phyloP scores from a whole-genome alignment of 2,888 invertebrate genomes.

The Drosophila engyochracea region DNA sequence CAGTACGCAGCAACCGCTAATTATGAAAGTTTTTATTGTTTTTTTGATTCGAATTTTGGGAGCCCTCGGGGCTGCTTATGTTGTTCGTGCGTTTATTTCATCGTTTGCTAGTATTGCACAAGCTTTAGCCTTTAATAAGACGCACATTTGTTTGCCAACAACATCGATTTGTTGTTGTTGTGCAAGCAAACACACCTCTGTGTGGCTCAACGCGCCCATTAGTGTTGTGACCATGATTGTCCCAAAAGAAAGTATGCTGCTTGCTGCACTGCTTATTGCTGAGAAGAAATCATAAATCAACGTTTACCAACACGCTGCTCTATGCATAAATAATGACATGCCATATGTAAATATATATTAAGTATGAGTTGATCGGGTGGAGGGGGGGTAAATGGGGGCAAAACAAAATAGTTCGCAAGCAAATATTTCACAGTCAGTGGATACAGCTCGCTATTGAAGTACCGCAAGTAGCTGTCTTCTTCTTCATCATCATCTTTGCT shows the following conservation, averaged over 20 bases:
- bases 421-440: constrained; percentile 70
- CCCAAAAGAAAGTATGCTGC: constrained; percentile 51
- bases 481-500: constrained; percentile 1
- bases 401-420: constrained; percentile 61
- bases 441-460: constrained; percentile 43
- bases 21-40: constrained; percentile 75
- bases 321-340: constrained; percentile 54
- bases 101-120: constrained; percentile 61
- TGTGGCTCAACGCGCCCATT: constrained; percentile 18
- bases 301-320: constrained; percentile 41
- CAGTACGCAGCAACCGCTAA: constrained; percentile 57
- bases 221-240: constrained; percentile 37
- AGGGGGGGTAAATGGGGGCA: constrained; percentile 3
- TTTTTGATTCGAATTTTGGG: constrained; percentile 35
- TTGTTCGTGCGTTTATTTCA: constrained; percentile 37
- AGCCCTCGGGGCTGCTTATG: constrained; percentile 15
- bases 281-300: constrained; percentile 50
- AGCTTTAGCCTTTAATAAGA: constrained; percentile 31
- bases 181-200: constrained; percentile 37
- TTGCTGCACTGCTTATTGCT: constrained; percentile 8
- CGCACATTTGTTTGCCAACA: constrained; percentile 42
- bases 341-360: constrained; percentile 7
- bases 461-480: constrained; percentile 27
- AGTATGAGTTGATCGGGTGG: not conserved
- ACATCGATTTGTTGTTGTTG: constrained; percentile 30